Conservation (phyloP, 2,113 vertebrate genomes). For the Leucoraja erinaceus region DNA sequence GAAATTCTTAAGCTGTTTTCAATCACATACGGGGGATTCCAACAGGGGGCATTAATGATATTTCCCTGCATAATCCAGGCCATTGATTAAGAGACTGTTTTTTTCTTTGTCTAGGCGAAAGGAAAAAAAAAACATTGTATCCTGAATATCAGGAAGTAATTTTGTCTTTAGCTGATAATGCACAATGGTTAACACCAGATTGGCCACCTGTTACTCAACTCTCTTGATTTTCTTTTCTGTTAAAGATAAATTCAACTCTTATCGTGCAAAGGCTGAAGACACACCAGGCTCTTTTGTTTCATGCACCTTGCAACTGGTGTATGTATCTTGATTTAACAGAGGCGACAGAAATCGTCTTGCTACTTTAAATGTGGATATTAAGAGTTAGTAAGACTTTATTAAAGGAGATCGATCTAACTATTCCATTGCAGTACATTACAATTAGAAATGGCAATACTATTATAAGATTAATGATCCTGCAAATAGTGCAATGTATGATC, state of each 20-base stretch:
- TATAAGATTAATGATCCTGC: neutral
- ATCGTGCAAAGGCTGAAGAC: neutral
- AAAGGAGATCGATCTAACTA: neutral
- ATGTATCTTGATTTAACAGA: neutral
- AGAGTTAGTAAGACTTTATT: neutral
- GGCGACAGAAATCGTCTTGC: neutral
- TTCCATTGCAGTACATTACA: neutral
- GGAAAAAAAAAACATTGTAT: neutral
- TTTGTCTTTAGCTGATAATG: neutral
- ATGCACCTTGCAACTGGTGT: neutral
- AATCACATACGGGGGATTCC: no score
- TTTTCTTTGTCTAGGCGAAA: neutral
- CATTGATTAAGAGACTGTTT: neutral
- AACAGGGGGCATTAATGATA: no score
- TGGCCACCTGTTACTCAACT: neutral
- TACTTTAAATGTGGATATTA: neutral
- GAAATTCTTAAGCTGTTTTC: no score
- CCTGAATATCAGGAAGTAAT: slow-evolving; percentile 1
- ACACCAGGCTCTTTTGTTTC: neutral
- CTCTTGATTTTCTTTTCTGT: neutral
- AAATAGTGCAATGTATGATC: neutral
- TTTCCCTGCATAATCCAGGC: neutral
- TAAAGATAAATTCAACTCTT: neutral
- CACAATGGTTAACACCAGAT: neutral
- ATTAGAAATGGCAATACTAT: neutral